These are phyloP conservation scores for Ridgeia piscesae DNA, from an alignment of 1,140 invertebrate genomes.

Conservation along the genomic window DNA sequence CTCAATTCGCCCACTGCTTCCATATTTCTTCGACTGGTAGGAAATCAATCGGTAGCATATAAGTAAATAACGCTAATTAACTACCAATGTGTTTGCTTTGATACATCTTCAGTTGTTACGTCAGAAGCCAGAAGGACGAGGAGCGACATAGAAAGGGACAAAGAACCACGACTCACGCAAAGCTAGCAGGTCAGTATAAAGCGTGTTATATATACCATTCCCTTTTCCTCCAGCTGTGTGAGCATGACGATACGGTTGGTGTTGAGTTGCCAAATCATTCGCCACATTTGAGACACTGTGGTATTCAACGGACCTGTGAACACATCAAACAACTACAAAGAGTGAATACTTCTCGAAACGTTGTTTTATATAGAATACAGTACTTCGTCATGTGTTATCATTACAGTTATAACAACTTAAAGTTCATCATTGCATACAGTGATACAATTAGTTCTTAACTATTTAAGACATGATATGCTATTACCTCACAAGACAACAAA, in stretches of 20 bases:
- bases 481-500: background rate
- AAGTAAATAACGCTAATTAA: too few relatives aligned
- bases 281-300: slow-evolving; percentile 44
- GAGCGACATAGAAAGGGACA: too few relatives aligned
- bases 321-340: background rate
- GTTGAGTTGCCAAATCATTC: slow-evolving; percentile 41
- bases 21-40: too few relatives aligned
- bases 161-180: background rate
- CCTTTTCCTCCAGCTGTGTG: slow-evolving; percentile 33
- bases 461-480: background rate
- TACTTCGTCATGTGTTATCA: background rate
- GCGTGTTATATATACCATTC: slow-evolving; percentile 30
- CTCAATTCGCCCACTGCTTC: too few relatives aligned
- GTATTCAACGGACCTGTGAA: slow-evolving; percentile 66
- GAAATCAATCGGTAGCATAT: too few relatives aligned
- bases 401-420: background rate
- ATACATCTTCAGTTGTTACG: background rate
- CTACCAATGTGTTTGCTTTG: too few relatives aligned
- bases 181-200: too few relatives aligned
- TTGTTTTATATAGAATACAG: too few relatives aligned
- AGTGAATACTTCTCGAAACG: too few relatives aligned
- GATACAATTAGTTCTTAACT: background rate
- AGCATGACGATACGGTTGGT: slow-evolving; percentile 37
- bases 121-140: too few relatives aligned
- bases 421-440: background rate